phyloP scores from a whole-genome alignment of 2,888 invertebrate species.

The Marasmarcha lunaedactyla region DNA sequence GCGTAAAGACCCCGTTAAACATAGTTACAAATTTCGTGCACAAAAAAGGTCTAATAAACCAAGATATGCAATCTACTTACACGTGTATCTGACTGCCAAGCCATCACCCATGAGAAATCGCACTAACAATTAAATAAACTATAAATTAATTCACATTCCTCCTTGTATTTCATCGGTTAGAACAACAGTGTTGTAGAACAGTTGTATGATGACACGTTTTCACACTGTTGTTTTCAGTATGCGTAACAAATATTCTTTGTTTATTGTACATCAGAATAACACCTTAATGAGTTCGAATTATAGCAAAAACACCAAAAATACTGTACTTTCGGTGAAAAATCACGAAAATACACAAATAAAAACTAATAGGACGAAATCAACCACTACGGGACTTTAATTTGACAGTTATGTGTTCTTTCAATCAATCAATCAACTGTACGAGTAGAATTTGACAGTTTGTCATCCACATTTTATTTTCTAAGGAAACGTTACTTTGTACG shows the following conservation, averaged over 20 bases:
- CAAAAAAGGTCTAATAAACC: background rate
- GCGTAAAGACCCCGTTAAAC: conserved; percentile 23
- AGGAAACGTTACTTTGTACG: background rate
- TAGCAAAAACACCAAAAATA: conserved; percentile 46
- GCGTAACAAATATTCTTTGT: conserved; percentile 27
- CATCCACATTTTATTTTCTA: background rate
- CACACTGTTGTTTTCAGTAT: conserved; percentile 34
- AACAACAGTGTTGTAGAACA: conserved; percentile 40
- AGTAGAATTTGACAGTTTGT: background rate
- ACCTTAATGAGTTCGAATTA: conserved; percentile 29
- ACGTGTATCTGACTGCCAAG: conserved; percentile 69
- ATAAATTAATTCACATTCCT: conserved; percentile 56
- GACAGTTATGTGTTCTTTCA: too few species aligned
- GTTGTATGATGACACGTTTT: conserved; percentile 61
- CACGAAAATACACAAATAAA: conserved; percentile 56
- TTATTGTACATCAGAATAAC: conserved; percentile 39
- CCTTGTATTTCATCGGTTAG: conserved; percentile 45
- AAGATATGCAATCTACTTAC: conserved; percentile 32
- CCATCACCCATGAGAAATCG: conserved; percentile 67
- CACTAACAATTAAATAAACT: conserved; percentile 53
- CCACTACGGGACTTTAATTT: conserved; percentile 23
- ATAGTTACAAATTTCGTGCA: background rate
- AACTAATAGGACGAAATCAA: conserved; percentile 50
- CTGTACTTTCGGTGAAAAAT: conserved; percentile 35
- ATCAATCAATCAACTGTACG: background rate